Evolutionary conservation across 2,797 vertebrate species (phyloP).

Genomic region (Lacerta agilis): DNA sequence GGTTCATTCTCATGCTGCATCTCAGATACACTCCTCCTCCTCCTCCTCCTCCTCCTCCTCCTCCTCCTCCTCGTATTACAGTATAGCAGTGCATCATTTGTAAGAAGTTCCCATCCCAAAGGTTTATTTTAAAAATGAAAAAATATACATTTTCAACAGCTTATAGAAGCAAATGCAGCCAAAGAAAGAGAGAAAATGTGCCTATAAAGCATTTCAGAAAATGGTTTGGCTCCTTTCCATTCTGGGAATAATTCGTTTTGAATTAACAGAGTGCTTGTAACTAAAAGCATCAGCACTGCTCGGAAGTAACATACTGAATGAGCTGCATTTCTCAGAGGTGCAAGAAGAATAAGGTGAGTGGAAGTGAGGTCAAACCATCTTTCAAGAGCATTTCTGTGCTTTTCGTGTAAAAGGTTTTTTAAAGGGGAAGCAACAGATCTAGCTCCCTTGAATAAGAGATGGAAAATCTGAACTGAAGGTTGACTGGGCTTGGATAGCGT

Average conservation of each 20-base stretch:
- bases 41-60: too few relatives aligned
- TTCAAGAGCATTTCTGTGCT: not conserved
- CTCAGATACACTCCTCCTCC: constrained; percentile 43
- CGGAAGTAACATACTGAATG: not conserved
- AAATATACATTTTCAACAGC: constrained; percentile 23
- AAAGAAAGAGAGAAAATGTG: not conserved
- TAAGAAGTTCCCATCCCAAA: constrained; percentile 37
- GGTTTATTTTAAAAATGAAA: constrained; percentile 25
- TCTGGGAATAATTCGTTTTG: constrained; percentile 23
- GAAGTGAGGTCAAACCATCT: not conserved
- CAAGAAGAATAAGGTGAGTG: not conserved
- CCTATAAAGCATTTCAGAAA: constrained; percentile 10
- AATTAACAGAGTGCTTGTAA: constrained; percentile 6
- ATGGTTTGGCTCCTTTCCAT: constrained; percentile 16
- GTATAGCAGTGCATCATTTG: constrained; percentile 43
- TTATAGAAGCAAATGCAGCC: constrained; percentile 37
- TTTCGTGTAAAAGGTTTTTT: constrained; percentile 11
- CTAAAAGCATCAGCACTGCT: not conserved
- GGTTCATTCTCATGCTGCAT: constrained; percentile 63
- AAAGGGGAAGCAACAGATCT: not conserved
- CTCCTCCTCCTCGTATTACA: constrained; percentile 46
- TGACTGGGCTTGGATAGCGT: not conserved
- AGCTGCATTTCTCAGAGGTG: not conserved
- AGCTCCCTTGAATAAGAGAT: not conserved
- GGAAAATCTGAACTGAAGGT: too few relatives aligned